Evolutionary conservation across 1,140 invertebrate genomes (phyloP), one percentile per base, ranked within the genome.

Genomic region (Oncopodura yosiiana): DNA sequence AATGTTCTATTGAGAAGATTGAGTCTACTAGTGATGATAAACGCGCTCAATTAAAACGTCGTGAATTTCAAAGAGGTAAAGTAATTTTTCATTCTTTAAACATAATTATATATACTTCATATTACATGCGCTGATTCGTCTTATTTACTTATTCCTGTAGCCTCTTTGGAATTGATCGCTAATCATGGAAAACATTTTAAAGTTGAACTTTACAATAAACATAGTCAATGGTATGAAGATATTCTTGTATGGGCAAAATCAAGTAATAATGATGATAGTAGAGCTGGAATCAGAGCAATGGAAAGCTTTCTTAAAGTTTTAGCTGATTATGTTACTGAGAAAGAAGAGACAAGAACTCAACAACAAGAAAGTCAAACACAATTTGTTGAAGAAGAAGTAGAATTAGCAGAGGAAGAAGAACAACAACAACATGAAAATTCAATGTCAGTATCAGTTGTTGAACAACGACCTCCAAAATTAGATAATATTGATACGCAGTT

Each of bases 21-120:
- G n/a, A n/a, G n/a, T n/a, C n/a, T n/a, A n/a, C n/a, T n/a, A n/a
- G n/a, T n/a, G n/a, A n/a, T n/a, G n/a, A n/a, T n/a, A n/a, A n/a
- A n/a, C n/a, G n/a, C n/a, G n/a, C n/a, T n/a, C 55, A 62, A 18
- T 2, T 62, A 14, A 60, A 60, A 27, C 53, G 58, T 3, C 14
- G 62, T 3, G 62, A 64, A 42, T 64, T 60, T 57, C 58, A 61
- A 53, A 26, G 62, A 36, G 57, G 61, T 60, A 27, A 45, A 18
- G 3, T 21, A 19, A 34, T 44, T 44, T 24, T 11, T 19, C 16
- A 41, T 41, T n/a, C 6, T n/a, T 23, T 45, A 14, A 6, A 14
- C 3, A 30, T 1, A n/a, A 38, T 26, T 38, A 14, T 3, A n/a
- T 12, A 3, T 16, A 32, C 0, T 23, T 24, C 8, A 37, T 16